Base-by-base conservation (phyloP, 2,888 invertebrate genomes). In the Bhutanitis thaidina region DNA sequence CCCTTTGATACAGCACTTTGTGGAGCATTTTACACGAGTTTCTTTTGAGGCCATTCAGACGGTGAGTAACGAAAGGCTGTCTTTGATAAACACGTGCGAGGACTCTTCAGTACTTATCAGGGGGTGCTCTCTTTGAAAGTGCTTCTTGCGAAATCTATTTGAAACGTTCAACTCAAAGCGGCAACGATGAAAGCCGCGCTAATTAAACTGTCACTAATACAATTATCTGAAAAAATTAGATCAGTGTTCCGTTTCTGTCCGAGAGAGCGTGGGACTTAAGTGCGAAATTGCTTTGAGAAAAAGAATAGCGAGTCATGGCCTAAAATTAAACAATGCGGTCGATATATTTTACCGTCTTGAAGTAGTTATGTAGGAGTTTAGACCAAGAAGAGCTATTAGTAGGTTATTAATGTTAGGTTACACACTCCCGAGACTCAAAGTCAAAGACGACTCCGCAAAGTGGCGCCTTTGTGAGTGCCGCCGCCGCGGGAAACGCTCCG, bases 81-180 rank as follows among this genome's bases (percentile, higher is more conserved):
- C 89, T 89, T 88, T 89, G 88, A 88, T 89, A 88, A 89, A 89
- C 89, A 89, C 89, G 89, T 89, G 87, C 88, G 88, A 87, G 89
- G 85, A 88, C 88, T 89, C 89, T 88, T 88, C 87, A 87, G 88
- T 88, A 87, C 88, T 88, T 89, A 89, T 89, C 88, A 89, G 88
- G 86, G 85, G 86, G 85, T 83, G 85, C 86, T 87, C 87, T 83
- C 88, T 89, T 88, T 88, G 85, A 86, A 84, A 85, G 81, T 83
- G 85, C 82, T 87, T 82, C 88, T 87, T 77, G 84, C 80, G 81
- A 87, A 88, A 88, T 89, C 86, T 88, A 87, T 88, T 88, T 83
- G 86, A 84, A 84, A 84, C 84, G 85, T 85, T 88, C 86, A 82
- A 86, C 86, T 85, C 82, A 84, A 82, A 86, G 85, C 84, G 76